Base-by-base conservation (phyloP, 2,113 vertebrate genomes). In the Calyptomena viridis region DNA sequence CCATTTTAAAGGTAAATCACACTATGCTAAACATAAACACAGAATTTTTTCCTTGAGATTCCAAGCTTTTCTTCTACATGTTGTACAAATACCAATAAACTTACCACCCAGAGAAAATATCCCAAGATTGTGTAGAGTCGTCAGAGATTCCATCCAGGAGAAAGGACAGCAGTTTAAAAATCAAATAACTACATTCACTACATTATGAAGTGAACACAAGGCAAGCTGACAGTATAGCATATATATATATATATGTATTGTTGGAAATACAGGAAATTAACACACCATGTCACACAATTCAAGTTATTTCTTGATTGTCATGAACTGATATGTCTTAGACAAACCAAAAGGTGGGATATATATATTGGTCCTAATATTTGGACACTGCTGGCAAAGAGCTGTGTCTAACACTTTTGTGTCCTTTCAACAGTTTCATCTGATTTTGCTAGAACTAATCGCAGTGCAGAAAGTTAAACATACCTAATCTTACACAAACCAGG, bases 101-200 rank as follows among this genome's bases (percentile, higher is more conserved):
- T 98, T 98, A 98, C 98, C 98, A 95, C 97, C 96, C 98, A 97
- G 67, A 97, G 93, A 97, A 97, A 98, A 97, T 84, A 97, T 94
- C 84, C 97, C 94, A 98, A 97, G 96, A 96, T 96, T 94, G 95
- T 89, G 96, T 35, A 94, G 90, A 94, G 96, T 92, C 95, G 52
- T 94, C 97, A 98, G 84, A 97, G 90, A 97, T 97, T 95, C 96
- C 97, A 98, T 98, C 97, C 98, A 95, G 96, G 75, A 96, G 96
- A 95, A 97, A 98, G 94, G 98, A 97, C 80, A 98, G 98, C 98
- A 98, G 95, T 98, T 98, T 92, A 97, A 98, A 98, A 98, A 98
- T 98, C 96, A 98, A 97, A 98, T 76, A 97, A 97, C 97, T 98
- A 98, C 93, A 97, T 98, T 98, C 97, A 98, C 97, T 98, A 98